Base-by-base conservation (phyloP, 2,113 vertebrate genomes). In the Acinonyx jubatus region DNA sequence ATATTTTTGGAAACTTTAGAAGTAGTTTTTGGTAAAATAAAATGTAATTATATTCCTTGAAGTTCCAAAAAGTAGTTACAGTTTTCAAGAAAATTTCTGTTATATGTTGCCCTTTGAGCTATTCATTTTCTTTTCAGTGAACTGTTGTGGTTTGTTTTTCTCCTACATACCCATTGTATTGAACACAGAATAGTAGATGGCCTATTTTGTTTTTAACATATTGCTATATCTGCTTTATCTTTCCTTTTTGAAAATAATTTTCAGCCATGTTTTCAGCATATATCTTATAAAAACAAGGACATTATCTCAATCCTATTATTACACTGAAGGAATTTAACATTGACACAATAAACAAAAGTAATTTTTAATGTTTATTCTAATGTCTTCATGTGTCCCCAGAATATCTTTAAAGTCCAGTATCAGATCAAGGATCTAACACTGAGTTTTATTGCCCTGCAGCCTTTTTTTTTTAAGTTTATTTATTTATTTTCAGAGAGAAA, bases 1-100 rank as follows among this genome's bases (percentile, higher is more conserved):
- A 79, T 25, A 2, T 4, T 2, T 73, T 78, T 83, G 89, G n/a
- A 41, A 63, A 84, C 8, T 63, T 27, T 63, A 92, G 9, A 97
- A 76, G 4, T 95, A 29, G 23, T n/a, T 92, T 48, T 95, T n/a
- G 15, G 45, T 45, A 68, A 16, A 52, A 63, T 78, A 66, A 88
- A 92, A 69, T 65, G 11, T 78, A 81, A 38, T 87, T 81, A 65
- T 13, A n/a, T 91, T 88, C 33, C 21, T 78, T 63, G 23, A 78
- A 69, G 21, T 48, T 83, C 52, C 63, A 69, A 83, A 87, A 91
- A 92, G 33, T n/a, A 95, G 78, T 41, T 80, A 15, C 3, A 27
- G 21, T 86, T 97, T 95, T 71, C 63, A 83, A 79, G 84, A 92
- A 95, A 69, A 71, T 88, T 19, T 89, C 74, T 15, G 27, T 57